Conservation (phyloP, 2,888 invertebrate genomes). For the Amblyjoppa fuscipennis region DNA sequence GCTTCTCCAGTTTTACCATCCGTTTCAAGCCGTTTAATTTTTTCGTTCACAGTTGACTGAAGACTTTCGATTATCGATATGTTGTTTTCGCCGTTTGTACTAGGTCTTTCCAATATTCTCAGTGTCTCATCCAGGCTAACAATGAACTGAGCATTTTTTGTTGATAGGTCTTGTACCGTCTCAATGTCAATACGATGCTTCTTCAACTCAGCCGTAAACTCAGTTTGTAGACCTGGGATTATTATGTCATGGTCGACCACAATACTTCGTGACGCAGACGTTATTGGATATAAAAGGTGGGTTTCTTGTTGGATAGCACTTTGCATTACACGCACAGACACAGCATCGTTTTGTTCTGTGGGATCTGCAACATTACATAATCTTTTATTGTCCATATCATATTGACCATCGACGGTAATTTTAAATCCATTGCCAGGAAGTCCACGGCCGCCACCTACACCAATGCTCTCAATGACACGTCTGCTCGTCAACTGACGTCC, state of each 20-base stretch:
- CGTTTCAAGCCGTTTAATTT: constrained; percentile 1
- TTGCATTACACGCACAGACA: constrained; percentile 23
- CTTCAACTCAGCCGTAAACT: not conserved
- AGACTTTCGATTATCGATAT: constrained; percentile 4
- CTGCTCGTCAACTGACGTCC: too few species aligned
- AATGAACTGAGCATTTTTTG: constrained; percentile 1
- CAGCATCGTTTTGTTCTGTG: constrained; percentile 39
- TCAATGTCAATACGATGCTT: not conserved
- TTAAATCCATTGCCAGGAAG: constrained; percentile 44
- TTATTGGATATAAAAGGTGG: constrained; percentile 13
- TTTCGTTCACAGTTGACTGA: not conserved
- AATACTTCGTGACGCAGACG: constrained; percentile 21
- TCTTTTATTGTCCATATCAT: constrained; percentile 61
- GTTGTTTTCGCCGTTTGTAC: not conserved
- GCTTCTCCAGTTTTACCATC: constrained; percentile 11
- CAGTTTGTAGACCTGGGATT: not conserved
- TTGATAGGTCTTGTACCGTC: not conserved
- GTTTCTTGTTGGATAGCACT: constrained; percentile 32
- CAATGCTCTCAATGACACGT: too few species aligned
- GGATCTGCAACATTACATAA: constrained; percentile 53
- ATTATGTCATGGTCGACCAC: constrained; percentile 10
- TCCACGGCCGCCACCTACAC: constrained; percentile 21
- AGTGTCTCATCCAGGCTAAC: constrained; percentile 23
- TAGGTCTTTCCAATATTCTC: constrained; percentile 11
- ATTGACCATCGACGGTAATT: constrained; percentile 52